Evolutionary conservation across 1,140 invertebrate genomes (phyloP).

Genomic region (Ylistrum balloti): DNA sequence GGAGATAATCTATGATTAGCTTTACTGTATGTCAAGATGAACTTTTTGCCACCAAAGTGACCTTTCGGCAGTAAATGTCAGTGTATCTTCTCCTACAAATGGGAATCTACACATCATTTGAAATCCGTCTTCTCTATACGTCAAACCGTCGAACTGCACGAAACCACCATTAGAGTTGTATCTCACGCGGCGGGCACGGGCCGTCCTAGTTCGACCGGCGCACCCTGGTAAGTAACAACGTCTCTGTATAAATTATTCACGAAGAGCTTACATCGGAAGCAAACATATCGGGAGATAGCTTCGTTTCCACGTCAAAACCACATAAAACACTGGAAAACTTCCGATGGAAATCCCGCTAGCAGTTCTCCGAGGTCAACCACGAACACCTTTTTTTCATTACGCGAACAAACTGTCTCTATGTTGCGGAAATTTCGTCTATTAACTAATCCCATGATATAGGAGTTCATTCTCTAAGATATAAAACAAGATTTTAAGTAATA

Average conservation of each 20-base stretch:
- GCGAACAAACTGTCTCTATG: no score
- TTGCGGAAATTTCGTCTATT: no score
- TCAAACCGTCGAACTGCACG: not conserved
- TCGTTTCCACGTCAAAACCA: conserved; percentile 2
- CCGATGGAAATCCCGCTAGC: no score
- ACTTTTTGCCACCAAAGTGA: conserved; percentile 11
- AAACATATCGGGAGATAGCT: conserved; percentile 4
- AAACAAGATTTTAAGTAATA: no score
- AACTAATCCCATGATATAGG: no score
- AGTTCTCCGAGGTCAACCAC: no score
- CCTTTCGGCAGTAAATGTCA: conserved; percentile 1
- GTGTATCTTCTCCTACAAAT: not conserved
- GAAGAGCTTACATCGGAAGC: conserved; percentile 6
- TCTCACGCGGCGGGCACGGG: not conserved
- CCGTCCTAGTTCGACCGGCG: not conserved
- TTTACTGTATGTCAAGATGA: not conserved
- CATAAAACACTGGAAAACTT: not conserved
- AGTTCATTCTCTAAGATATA: no score
- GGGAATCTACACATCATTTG: not conserved
- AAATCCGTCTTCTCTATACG: not conserved
- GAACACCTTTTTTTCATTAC: no score
- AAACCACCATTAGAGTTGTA: not conserved
- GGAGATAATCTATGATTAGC: not conserved
- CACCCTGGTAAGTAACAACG: not conserved
- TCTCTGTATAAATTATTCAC: conserved; percentile 21